Evolutionary conservation across 2,888 invertebrate genomes (phyloP).

Genomic region (Hydroisotoma schaefferi): DNA sequence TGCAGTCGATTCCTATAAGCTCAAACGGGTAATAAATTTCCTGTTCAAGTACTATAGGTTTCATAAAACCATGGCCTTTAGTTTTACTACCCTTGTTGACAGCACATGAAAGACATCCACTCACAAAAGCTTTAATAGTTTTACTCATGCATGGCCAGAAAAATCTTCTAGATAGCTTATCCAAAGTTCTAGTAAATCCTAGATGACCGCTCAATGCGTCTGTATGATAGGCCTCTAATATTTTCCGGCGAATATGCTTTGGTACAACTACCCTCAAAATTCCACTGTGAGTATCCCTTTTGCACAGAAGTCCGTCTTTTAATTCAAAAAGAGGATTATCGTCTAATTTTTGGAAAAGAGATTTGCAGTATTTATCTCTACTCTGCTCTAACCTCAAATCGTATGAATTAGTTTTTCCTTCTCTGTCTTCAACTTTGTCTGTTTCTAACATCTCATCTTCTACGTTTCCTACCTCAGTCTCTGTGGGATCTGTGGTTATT

Average conservation of each 20-base stretch:
- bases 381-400: too few relatives aligned
- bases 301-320: background rate
- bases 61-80: constrained; percentile 17
- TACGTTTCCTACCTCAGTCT: too few relatives aligned
- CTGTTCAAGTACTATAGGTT: constrained; percentile 10
- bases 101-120: background rate
- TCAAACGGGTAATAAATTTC: constrained; percentile 27
- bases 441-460: too few relatives aligned
- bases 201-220: background rate
- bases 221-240: background rate
- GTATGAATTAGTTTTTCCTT: too few relatives aligned
- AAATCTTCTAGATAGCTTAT: background rate
- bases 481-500: constrained; percentile 9
- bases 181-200: too few relatives aligned
- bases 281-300: background rate
- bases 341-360: too few relatives aligned
- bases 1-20: constrained; percentile 35
- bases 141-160: constrained; percentile 3
- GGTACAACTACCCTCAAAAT: background rate
- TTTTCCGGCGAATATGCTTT: background rate
- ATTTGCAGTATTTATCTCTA: too few relatives aligned
- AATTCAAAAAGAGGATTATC: background rate
- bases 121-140: too few relatives aligned
- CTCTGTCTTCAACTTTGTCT: too few relatives aligned
- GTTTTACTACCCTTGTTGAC: background rate